phyloP scores from a whole-genome alignment of 2,797 vertebrate species.

The Jordanella pulchra region DNA sequence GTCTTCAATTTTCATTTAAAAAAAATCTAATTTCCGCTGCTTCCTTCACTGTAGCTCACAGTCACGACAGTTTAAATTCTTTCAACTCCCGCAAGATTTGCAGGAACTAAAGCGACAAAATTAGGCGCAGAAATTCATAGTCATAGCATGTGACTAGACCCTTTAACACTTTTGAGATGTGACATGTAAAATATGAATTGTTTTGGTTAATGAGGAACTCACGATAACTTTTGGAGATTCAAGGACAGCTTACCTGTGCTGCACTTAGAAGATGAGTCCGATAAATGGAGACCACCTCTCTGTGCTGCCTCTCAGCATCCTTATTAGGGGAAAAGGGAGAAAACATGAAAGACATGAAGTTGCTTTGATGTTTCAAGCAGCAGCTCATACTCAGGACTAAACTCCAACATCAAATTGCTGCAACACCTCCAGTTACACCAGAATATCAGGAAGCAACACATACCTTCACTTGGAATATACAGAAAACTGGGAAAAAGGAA shows the following conservation, averaged over 20 bases:
- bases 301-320: constrained; percentile 94
- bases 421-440: background rate
- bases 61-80: no score
- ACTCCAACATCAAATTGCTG: background rate
- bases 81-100: no score
- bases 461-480: no score
- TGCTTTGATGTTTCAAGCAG: background rate
- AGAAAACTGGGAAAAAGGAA: no score
- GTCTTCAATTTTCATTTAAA: no score
- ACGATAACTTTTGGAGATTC: background rate
- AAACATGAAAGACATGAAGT: constrained; percentile 5
- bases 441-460: background rate
- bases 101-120: no score
- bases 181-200: background rate
- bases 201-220: background rate
- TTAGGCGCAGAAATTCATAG: no score
- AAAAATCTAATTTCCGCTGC: no score
- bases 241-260: constrained; percentile 77
- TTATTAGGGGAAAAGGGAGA: constrained; percentile 49
- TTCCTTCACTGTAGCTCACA: no score
- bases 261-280: constrained; percentile 97
- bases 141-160: no score
- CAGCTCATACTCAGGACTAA: background rate
- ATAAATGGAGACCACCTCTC: constrained; percentile 95
- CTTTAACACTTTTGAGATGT: background rate